Base-by-base conservation (phyloP, 1,140 invertebrate genomes). In the Macrotrachela quadricornifera region DNA sequence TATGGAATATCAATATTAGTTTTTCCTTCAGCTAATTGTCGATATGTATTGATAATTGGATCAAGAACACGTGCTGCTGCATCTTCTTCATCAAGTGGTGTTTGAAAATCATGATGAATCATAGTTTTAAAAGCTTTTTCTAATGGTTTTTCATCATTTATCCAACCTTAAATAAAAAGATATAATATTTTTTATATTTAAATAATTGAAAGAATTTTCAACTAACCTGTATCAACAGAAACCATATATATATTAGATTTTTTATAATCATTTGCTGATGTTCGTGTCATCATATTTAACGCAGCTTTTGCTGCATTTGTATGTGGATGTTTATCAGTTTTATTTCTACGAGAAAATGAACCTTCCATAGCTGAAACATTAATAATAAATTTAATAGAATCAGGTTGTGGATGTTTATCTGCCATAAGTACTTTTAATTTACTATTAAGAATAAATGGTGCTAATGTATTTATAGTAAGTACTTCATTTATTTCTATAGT, bases 221-320 rank as follows among this genome's bases (percentile, higher is more conserved):
- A 58, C 57, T 52, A 59, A 16, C 59, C 59, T 13, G 59, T 60
- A 42, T 60, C 59, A 6, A 60, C 59, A 18, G 56, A 46, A 40
- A 49, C 58, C 41, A 60, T 49, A 14, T 56, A 50, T 21, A 60
- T 39, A 11, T 46, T 44, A 36, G 46, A 42, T 16, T 49, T 36
- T 11, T 18, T 50, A 41, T 48, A 59, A 16, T 59, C 56, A 8
- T 16, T 16, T 15, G 43, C 58, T 15, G 56, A 47, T 12, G 59
- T 60, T 6, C 59, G 53, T 9, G 51, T 57, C 39, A 60, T 40
- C 59, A 60, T 60, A 51, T 60, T 60, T 13, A 60, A 47, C 6
- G 56, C 50, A 0, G 59, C 59, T 51, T 60, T 60, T 12, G 59
- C 58, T 49, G 44, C 45, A 51, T 60, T 60, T 8, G 59, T 60